Base-by-base conservation (phyloP, 2,888 invertebrate species). In the Colletes collaris region DNA sequence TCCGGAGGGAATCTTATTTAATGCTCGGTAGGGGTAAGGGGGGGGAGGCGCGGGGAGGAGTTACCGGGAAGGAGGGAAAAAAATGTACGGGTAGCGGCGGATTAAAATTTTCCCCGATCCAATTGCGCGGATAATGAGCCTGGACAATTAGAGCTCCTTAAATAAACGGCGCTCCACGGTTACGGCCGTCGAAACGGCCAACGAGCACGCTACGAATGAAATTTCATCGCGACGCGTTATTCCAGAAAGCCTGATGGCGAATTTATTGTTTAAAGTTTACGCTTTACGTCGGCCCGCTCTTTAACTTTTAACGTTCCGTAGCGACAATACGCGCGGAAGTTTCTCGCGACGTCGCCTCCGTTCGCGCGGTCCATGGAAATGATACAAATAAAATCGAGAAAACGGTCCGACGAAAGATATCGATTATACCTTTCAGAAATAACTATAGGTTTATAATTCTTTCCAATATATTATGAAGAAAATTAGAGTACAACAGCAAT, bases 71-170 rank as follows among this genome's bases (percentile, higher is more conserved):
- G 13, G 8, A 11, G 19, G 7, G 4, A 49, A 7, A 37, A 59
- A 49, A 40, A 27, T 46, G 11, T 6, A 11, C 40, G 46, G 27
- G 66, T 40, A 27, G 3, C 10, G n/a, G 46, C 4, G 49, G 65
- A 73, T 73, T 76, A 73, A 79, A 73, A 76, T 73, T 66, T 72
- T 19, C 65, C 55, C 10, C 49, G 60, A 76, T 76, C 65, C 73
- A 76, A 76, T 73, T 76, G 73, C 60, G 16, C 50, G 73, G 73
- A 76, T 76, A 76, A 76, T 62, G 73, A 73, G 65, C 60, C 11
- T 5, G 76, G 76, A 73, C 76, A 76, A 76, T 76, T 76, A 73
- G 40, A 76, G 73, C 60, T 76, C 49, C 44, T 76, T 66, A 62
- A 76, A 73, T 66, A 73, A 76, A 73, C 49, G 59, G 27, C 27